These are phyloP conservation scores for Sphaeramia orbicularis DNA, from an alignment of 2,797 vertebrate species.

Conservation along the genomic window DNA sequence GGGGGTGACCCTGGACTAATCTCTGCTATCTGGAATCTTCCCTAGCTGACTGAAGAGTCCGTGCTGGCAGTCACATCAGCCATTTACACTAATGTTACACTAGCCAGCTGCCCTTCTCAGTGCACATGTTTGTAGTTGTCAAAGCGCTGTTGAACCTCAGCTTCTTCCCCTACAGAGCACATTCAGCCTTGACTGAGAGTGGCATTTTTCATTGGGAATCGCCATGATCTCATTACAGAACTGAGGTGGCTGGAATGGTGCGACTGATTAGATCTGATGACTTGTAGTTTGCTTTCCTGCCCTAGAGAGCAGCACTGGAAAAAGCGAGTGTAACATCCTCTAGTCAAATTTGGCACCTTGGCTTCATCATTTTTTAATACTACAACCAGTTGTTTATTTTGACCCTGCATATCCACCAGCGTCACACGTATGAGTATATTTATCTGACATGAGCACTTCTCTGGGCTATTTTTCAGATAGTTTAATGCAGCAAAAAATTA, in stretches of 20 bases:
- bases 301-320: constrained; percentile 8
- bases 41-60: constrained; percentile 22
- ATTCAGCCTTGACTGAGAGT: constrained; percentile 14
- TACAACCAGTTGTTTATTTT: constrained; percentile 18
- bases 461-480: constrained; percentile 19
- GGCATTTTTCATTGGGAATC: constrained; percentile 43
- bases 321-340: constrained; percentile 7
- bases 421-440: constrained; percentile 17
- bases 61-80: constrained; percentile 38
- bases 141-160: constrained; percentile 22
- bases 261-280: constrained; percentile 40
- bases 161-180: constrained; percentile 5
- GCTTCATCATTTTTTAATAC: not conserved
- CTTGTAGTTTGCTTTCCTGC: constrained; percentile 36
- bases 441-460: constrained; percentile 43
- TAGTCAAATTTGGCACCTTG: constrained; percentile 2
- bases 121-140: constrained; percentile 35
- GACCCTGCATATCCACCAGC: constrained; percentile 20
- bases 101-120: constrained; percentile 41
- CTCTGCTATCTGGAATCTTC: constrained; percentile 31
- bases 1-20: constrained; percentile 35
- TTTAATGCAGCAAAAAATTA: constrained; percentile 41
- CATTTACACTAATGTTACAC: constrained; percentile 32
- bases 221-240: constrained; percentile 47
- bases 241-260: constrained; percentile 30